Base-by-base conservation (phyloP, 2,888 invertebrate genomes). In the Sminthurinus aureus region DNA sequence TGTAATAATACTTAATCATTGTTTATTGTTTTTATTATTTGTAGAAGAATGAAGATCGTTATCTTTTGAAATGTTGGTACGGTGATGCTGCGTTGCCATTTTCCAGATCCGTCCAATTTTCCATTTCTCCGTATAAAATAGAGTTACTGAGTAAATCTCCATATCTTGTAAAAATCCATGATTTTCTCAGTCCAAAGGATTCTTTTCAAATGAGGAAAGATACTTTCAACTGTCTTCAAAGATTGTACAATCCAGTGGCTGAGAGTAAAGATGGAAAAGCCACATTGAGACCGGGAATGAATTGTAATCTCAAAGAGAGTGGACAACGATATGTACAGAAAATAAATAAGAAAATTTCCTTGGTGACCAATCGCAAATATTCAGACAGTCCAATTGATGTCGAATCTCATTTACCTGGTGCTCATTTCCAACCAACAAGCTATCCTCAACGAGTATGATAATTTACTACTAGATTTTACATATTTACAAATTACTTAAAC, bases 11-110 rank as follows among this genome's bases (percentile, higher is more conserved):
- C 1, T 38, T 38, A 38, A 38, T 38, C 1, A 4, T 1, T 4
- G 38, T 38, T 38, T 38, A 38, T 38, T 38, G 38, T n/a, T n/a
- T n/a, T n/a, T n/a, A 38, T 38, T 38, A 38, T 38, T 38, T 38
- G 38, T 38, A 38, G 38, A 38, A 38, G 38, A 38, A 4, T 38
- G 38, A 38, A 38, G 38, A 38, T 38, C 38, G 38, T 38, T 38
- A 38, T 38, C 38, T 38, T 38, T 38, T 76, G n/a, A 76, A 51
- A 50, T 76, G 76, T 51, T 76, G 76, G 76, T 76, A 76, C 52
- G 18, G 51, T 51, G 13, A 6, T 22, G 18, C 24, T 12, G 4
- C 24, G 3, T 20, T 4, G 0, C 69, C 69, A n/a, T n/a, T n/a
- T 8, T 66, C n/a, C 66, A n/a, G n/a, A 66, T n/a, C 66, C 15